Evolutionary conservation across 2,888 invertebrate species (phyloP), one percentile per base, ranked within the genome.

Genomic region (Ornithoptera priamus): DNA sequence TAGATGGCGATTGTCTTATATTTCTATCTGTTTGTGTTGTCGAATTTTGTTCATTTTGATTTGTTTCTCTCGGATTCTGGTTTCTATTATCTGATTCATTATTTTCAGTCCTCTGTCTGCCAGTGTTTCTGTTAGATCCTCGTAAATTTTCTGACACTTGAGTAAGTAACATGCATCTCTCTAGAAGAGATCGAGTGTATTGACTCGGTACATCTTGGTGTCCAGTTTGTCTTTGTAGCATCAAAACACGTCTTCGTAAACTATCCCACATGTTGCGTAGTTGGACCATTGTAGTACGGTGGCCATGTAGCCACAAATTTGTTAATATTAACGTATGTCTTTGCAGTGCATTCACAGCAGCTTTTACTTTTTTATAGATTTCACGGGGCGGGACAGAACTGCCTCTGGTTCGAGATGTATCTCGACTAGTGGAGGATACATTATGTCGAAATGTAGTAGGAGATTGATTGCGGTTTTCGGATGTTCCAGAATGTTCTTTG

Each of bases 181-280:
- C 90, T 56, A 90, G 76, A 60, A 92, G 81, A 6, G 90, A 87
- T 72, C 91, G 84, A 17, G 89, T 88, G 73, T 90, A 92, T 76
- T 87, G 87, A 65, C 84, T 86, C 2, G 88, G 88, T 62, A 86
- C 76, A 71, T 88, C 89, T 72, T 84, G 86, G 65, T 86, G 78
- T 22, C 88, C 87, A 0, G 92, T 89, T 75, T 93, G 91, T 72
- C 93, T 84, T 73, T 94, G 90, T 68, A 94, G 80, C 74, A 90
- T 82, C 71, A 93, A 84, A 74, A 95, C 93, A 68, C 94, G 94
- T 57, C 94, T 84, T 36, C 94, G 93, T 72, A 95, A 86, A 78
- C 94, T 94, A 71, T 94, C 93, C 92, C 95, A 94, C 93, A 95
- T 93, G 50, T 88, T 89, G 12, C 95, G 93, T 67, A 95, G 90